Percentiles rank a stretch among this genome's conserved stretches.
Evolutionary conservation across 1,140 invertebrate genomes (phyloP).

Genomic region (Nephotettix cincticeps): DNA sequence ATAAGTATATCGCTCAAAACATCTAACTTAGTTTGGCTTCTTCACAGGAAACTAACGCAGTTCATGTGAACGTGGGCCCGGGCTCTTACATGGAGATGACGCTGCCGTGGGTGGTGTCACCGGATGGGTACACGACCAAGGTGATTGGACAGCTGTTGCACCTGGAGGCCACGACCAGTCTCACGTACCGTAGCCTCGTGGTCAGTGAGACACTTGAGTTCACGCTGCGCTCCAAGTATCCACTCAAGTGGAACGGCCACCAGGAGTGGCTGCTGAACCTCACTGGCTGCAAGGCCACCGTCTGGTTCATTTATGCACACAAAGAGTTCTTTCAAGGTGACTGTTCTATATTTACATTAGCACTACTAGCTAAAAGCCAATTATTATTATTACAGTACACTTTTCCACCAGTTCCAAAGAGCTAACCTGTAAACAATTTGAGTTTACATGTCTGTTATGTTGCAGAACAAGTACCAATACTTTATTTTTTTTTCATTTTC

Average conservation of each 20-base stretch:
- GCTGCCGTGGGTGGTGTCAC: slow-evolving; percentile 88
- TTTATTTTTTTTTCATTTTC: no score
- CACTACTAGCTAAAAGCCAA: no score
- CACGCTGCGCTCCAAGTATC: slow-evolving; percentile 81
- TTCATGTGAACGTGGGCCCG: slow-evolving; percentile 90
- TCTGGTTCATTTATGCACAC: slow-evolving; percentile 89
- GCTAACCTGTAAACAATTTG: no score
- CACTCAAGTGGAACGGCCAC: slow-evolving; percentile 90
- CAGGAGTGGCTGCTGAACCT: slow-evolving; percentile 89
- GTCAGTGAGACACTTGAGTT: slow-evolving; percentile 96
- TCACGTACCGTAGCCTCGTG: slow-evolving; percentile 87
- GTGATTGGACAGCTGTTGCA: slow-evolving; percentile 91
- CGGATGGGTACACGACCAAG: slow-evolving; percentile 85
- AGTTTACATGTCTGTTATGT: no score
- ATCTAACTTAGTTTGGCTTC: no score
- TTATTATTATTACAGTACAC: no score
- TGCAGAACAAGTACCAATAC: no score
- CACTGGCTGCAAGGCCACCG: slow-evolving; percentile 91
- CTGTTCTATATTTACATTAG: no score
- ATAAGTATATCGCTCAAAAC: no score
- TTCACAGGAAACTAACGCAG: slow-evolving; percentile 86
- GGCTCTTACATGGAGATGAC: slow-evolving; percentile 94
- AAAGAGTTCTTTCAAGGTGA: slow-evolving; percentile 91
- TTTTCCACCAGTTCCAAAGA: no score
- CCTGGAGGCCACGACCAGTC: slow-evolving; percentile 91